These are phyloP conservation scores for Propithecus deckenii DNA, from an alignment of 2,797 vertebrate species.

Conservation along the genomic window DNA sequence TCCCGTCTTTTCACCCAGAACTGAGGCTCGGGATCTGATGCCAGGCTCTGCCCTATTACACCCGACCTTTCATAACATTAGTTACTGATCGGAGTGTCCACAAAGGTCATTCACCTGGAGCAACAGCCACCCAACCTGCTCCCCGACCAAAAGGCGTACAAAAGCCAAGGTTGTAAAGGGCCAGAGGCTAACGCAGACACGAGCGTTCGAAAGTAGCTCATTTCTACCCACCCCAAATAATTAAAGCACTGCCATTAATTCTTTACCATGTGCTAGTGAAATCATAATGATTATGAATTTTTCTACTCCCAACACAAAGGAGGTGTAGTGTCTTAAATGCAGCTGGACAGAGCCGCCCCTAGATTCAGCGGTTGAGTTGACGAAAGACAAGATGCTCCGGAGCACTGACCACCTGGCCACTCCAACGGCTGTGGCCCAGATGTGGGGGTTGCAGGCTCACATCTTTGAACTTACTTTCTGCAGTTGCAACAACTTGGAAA, in stretches of 20 bases:
- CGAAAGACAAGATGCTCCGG: background rate
- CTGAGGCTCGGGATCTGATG: background rate
- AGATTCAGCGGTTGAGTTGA: background rate
- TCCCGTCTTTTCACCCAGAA: background rate
- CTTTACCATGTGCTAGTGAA: background rate
- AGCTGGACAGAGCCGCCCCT: background rate
- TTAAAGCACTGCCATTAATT: background rate
- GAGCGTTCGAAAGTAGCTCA: rapidly evolving
- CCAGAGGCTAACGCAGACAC: background rate
- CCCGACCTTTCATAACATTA: background rate
- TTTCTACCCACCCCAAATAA: rapidly evolving
- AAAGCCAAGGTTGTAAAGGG: background rate
- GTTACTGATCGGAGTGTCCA: background rate
- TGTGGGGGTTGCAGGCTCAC: background rate
- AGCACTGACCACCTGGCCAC: background rate
- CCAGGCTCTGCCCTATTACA: background rate
- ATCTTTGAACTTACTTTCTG: background rate
- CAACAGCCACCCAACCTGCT: background rate
- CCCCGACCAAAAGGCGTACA: background rate
- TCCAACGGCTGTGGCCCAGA: background rate
- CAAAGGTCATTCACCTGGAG: background rate
- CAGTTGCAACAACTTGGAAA: background rate
- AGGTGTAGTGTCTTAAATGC: background rate
- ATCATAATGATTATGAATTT: background rate
- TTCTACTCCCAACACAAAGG: background rate